Evolutionary conservation across 2,888 invertebrate genomes (phyloP).

Genomic region (Tipula lateralis): DNA sequence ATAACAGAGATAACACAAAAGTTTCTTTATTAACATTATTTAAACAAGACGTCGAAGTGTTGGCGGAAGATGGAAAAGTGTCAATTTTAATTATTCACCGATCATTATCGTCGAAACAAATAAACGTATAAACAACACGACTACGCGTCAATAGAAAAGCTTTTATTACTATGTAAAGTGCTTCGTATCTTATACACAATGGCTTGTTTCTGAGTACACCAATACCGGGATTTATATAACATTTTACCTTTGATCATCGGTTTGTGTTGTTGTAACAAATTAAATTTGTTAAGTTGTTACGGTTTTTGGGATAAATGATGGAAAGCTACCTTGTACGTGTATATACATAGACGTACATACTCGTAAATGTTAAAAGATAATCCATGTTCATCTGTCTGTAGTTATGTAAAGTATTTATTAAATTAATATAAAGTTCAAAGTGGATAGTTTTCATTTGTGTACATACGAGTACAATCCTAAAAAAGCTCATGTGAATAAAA

Average conservation of each 20-base stretch:
- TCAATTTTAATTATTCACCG: conserved; percentile 15
- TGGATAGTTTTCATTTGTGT: not conserved
- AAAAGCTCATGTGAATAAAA: not conserved
- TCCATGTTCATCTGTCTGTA: not conserved
- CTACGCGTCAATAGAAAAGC: no score
- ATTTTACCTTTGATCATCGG: no score
- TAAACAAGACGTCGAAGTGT: not conserved
- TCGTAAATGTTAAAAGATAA: no score
- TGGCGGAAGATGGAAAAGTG: not conserved
- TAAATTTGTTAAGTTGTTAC: no score
- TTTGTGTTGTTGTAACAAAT: no score
- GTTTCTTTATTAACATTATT: not conserved
- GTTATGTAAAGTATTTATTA: not conserved
- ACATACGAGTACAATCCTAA: not conserved
- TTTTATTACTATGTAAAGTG: no score
- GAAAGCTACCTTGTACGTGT: not conserved
- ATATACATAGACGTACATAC: not conserved
- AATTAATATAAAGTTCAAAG: not conserved
- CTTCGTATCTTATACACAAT: no score
- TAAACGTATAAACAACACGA: not conserved
- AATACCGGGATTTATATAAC: no score
- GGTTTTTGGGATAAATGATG: not conserved
- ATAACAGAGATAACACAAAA: not conserved
- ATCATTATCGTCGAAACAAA: not conserved
- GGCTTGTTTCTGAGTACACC: no score